Percentiles rank a stretch among this genome's conserved stretches.
Evolutionary conservation across 1,140 invertebrate species (phyloP).

Genomic region (Drosophila kepulauana): DNA sequence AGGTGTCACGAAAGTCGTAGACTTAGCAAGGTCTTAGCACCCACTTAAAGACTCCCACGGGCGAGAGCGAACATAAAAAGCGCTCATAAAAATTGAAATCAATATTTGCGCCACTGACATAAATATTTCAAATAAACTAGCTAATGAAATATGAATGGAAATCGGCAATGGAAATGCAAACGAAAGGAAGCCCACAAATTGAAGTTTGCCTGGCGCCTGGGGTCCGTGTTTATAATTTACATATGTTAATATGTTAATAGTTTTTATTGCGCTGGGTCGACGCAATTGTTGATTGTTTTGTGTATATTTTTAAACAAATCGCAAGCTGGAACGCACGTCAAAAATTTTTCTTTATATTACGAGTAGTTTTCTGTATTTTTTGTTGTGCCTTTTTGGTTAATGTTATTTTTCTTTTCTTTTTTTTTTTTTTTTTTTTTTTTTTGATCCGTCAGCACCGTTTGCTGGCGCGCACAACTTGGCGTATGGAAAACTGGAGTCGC

Average conservation of each 20-base stretch:
- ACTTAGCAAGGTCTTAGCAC: slow-evolving; percentile 23
- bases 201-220: slow-evolving; percentile 31
- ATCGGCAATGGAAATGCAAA: slow-evolving; percentile 1
- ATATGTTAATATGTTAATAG: slow-evolving; percentile 65
- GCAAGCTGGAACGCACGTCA: slow-evolving; percentile 45
- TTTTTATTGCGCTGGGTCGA: slow-evolving; percentile 57
- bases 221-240: slow-evolving; percentile 64
- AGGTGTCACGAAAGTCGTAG: slow-evolving; percentile 18
- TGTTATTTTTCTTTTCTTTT: slow-evolving; percentile 27
- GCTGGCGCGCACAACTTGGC: slow-evolving; percentile 64
- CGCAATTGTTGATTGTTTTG: slow-evolving; percentile 61
- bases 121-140: slow-evolving; percentile 56
- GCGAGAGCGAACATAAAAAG: slow-evolving; percentile 13
- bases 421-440: slow-evolving; percentile 18
- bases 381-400: slow-evolving; percentile 18
- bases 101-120: slow-evolving; percentile 76
- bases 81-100: slow-evolving; percentile 60
- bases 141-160: slow-evolving; percentile 5
- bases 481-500: slow-evolving; percentile 75
- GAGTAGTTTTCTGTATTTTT: slow-evolving; percentile 21
- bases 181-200: slow-evolving; percentile 29
- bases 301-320: slow-evolving; percentile 62
- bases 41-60: slow-evolving; percentile 18
- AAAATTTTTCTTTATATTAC: slow-evolving; percentile 26
- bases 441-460: slow-evolving; percentile 23